Evolutionary conservation across 2,113 vertebrate species (phyloP), one percentile per base, ranked within the genome.

Genomic region (Saccopteryx bilineata): DNA sequence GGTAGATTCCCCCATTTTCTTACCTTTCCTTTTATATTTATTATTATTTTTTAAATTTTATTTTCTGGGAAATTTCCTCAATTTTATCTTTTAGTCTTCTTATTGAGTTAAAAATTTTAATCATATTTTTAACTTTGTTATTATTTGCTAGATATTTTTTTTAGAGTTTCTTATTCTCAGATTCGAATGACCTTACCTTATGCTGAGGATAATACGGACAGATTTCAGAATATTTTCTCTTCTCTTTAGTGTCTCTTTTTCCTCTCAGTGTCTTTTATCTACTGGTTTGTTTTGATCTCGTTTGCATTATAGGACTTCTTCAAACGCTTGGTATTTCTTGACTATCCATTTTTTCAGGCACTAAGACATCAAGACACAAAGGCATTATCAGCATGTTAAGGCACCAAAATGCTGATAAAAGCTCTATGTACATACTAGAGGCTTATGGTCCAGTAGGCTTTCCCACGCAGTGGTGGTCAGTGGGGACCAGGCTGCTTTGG

Each of bases 161-260:
- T 74, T 91, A 39, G 66, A 33, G 23, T 68, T 17, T 74, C 58
- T 33, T 72, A 66, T 52, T 72, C 56, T 79, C 5, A 68, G 39
- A 83, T 54, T 50, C 52, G 56, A 86, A 7, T 82, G 9, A 46
- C 90, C 28, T 87, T 79, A 31, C 24, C 24, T 48, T 74, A 75
- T 33, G 76, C 33, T 46, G 21, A 31, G 69, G 48, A 18, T 78
- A 71, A 79, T 46, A 65, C 81, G 90, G 75, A 85, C 28, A 81
- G 60, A 56, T 69, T 66, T 96, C 61, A 28, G 17, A 68, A 79
- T 58, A 31, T 85, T 85, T 89, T 89, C 63, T 86, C 26, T 87
- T 76, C 17, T 60, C 12, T 69, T 75, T 85, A 56, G 5, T 26
- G 14, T 63, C 23, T 81, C 10, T 63, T 84, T 33, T 39, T 88